Percentiles rank a stretch among this genome's conserved stretches.
These are phyloP conservation scores for Aphidius ervi DNA, from an alignment of 1,140 invertebrate genomes.

Conservation along the genomic window DNA sequence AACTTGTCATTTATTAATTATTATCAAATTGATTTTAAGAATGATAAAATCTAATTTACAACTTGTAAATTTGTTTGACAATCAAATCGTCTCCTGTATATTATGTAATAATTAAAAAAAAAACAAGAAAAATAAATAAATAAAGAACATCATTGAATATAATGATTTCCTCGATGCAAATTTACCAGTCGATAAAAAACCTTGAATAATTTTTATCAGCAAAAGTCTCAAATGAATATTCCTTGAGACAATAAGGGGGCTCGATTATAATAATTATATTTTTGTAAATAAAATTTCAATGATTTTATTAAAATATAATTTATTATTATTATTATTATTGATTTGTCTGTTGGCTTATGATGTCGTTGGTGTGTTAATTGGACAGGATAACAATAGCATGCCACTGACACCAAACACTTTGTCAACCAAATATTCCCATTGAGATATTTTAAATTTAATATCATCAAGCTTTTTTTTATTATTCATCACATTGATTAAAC, in stretches of 20 bases:
- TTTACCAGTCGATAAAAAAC: slow-evolving; percentile 34
- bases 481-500: not conserved
- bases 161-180: slow-evolving; percentile 43
- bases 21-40: too few relatives aligned
- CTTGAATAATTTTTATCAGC: slow-evolving; percentile 31
- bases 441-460: slow-evolving; percentile 12
- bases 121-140: not conserved
- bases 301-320: too few relatives aligned
- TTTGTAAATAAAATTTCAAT: slow-evolving; percentile 15
- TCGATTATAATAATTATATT: slow-evolving; percentile 40
- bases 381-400: slow-evolving; percentile 16
- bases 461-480: not conserved
- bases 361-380: slow-evolving; percentile 1
- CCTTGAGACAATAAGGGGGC: slow-evolving; percentile 23
- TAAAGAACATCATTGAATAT: slow-evolving; percentile 20
- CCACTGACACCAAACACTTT: slow-evolving; percentile 18
- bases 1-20: too few relatives aligned
- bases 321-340: too few relatives aligned
- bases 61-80: too few relatives aligned
- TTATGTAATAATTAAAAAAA: slow-evolving; percentile 26
- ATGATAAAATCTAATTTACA: too few relatives aligned
- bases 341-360: too few relatives aligned
- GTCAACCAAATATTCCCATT: slow-evolving; percentile 3
- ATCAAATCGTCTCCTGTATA: slow-evolving; percentile 25
- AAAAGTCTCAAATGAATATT: slow-evolving; percentile 15